Conservation (phyloP, 2,888 invertebrate genomes). For the Cheilosia grossa region DNA sequence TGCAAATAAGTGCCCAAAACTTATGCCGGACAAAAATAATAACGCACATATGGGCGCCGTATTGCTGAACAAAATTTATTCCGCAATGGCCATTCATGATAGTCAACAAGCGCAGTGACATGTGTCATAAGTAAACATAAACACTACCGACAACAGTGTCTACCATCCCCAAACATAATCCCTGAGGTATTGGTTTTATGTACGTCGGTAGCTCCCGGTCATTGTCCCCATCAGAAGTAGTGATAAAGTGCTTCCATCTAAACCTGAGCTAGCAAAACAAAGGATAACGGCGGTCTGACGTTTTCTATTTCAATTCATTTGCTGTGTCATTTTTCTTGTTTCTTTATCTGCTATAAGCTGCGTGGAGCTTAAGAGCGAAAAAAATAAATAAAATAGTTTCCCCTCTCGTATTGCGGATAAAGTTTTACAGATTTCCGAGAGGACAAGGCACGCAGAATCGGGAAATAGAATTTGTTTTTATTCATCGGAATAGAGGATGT, state of each 20-base stretch:
- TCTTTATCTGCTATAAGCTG: not conserved
- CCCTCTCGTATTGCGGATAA: conserved; percentile 39
- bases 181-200: conserved; percentile 45
- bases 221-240: conserved; percentile 32
- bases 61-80: conserved; percentile 35
- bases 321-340: not conserved
- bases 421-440: conserved; percentile 48
- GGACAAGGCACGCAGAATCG: conserved; percentile 42
- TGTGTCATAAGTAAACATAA: conserved; percentile 18
- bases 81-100: conserved; percentile 31
- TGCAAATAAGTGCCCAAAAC: no score
- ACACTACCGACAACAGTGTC: conserved; percentile 24
- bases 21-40: no score
- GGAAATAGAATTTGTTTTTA: conserved; percentile 10
- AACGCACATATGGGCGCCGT: no score
- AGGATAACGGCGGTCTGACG: not conserved
- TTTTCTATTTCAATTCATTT: conserved; percentile 3
- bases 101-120: not conserved
- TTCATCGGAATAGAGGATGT: conserved; percentile 2
- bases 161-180: conserved; percentile 39
- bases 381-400: not conserved
- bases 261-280: conserved; percentile 38
- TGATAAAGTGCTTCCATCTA: conserved; percentile 42
- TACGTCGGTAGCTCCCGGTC: conserved; percentile 32
- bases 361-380: not conserved